Conservation (phyloP, 2,888 invertebrate genomes). For the Anoplius nigerrimus region DNA sequence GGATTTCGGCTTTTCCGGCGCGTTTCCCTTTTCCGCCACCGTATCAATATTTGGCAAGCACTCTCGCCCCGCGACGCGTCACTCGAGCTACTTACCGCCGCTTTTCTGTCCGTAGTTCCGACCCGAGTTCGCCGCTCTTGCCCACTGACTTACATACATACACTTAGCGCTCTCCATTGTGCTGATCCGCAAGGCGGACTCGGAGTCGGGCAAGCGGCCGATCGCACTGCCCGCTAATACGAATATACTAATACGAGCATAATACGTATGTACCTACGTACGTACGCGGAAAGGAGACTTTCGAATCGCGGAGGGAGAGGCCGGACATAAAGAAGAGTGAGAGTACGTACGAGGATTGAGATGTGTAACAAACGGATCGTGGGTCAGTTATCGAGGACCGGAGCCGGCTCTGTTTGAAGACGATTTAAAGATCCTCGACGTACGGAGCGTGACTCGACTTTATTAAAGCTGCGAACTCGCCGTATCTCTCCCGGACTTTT, state of each 20-base stretch:
- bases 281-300: neutral
- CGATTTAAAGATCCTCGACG: slow-evolving; percentile 66
- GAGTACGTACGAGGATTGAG: slow-evolving; percentile 17
- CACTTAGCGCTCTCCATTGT: slow-evolving; percentile 24
- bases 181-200: no score
- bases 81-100: slow-evolving; percentile 44
- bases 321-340: no score
- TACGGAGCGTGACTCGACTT: slow-evolving; percentile 68
- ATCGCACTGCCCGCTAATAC: slow-evolving; percentile 59
- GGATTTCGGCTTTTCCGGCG: slow-evolving; percentile 46
- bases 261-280: slow-evolving; percentile 20
- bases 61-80: slow-evolving; percentile 53
- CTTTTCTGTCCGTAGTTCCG: slow-evolving; percentile 15
- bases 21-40: slow-evolving; percentile 27
- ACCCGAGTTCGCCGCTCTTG: slow-evolving; percentile 33
- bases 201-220: slow-evolving; percentile 15
- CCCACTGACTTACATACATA: neutral
- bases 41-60: slow-evolving; percentile 63
- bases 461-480: slow-evolving; percentile 56
- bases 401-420: slow-evolving; percentile 59
- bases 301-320: neutral
- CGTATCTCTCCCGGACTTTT: slow-evolving; percentile 29
- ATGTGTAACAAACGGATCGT: slow-evolving; percentile 62
- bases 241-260: no score
- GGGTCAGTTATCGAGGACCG: slow-evolving; percentile 60